A percentile compares a stretch with the other conserved stretches of the same genome.
Evolutionary conservation across 2,113 vertebrate species (phyloP).

Genomic region (Fregetta grallaria): DNA sequence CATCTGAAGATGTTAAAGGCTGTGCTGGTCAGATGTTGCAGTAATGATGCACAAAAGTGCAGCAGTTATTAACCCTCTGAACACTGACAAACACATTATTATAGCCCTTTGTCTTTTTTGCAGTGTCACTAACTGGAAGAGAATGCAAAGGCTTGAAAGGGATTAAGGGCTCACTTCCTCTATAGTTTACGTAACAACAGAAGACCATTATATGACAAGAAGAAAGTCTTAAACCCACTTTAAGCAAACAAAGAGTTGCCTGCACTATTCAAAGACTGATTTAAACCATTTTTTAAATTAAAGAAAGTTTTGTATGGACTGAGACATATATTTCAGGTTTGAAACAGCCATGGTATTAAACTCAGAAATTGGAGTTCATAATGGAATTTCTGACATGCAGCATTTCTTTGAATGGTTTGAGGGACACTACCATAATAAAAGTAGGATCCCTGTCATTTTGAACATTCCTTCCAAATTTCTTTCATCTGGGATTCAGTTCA

Average conservation of each 20-base stretch:
- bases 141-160: neutral
- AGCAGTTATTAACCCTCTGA: neutral
- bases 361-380: neutral
- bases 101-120: neutral
- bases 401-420: neutral
- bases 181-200: neutral
- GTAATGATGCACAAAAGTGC: neutral
- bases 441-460: neutral
- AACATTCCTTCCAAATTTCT: neutral
- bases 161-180: neutral
- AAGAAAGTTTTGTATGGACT: neutral
- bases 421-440: neutral
- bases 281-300: neutral
- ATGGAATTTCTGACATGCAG: neutral
- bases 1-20: neutral
- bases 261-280: neutral
- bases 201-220: neutral
- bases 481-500: neutral
- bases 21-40: neutral
- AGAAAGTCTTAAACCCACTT: neutral
- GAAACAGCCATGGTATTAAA: neutral
- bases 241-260: neutral
- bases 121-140: neutral
- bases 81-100: neutral
- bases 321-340: neutral